A percentile compares a stretch with the other conserved stretches of the same genome.
Conservation (phyloP, 1,140 invertebrate genomes). For the Trichonephila clavipes region DNA sequence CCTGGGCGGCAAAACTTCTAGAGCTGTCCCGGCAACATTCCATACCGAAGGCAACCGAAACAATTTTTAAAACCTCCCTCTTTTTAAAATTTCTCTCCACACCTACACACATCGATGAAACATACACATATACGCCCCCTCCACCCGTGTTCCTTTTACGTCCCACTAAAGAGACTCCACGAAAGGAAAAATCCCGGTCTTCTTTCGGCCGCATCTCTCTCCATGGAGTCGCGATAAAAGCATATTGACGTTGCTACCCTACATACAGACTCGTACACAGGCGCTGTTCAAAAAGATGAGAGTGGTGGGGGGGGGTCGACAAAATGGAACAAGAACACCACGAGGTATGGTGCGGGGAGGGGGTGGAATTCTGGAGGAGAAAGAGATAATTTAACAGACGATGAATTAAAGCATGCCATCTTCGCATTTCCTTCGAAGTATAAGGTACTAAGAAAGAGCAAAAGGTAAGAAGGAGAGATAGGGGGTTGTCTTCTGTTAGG, state of each 20-base stretch:
- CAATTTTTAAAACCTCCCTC: neutral
- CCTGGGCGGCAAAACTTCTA: no score
- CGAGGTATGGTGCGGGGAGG: no score
- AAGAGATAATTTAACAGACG: conserved; percentile 67
- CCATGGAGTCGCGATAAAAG: conserved; percentile 57
- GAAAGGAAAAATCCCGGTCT: conserved; percentile 62
- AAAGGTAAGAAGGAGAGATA: neutral
- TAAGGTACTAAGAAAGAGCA: conserved; percentile 17
- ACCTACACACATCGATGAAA: neutral
- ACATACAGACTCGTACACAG: conserved; percentile 37
- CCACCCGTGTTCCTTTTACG: conserved; percentile 29
- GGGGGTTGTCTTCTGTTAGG: neutral
- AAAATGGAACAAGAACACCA: neutral
- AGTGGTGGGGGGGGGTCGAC: neutral
- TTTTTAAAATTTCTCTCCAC: neutral
- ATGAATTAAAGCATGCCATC: conserved; percentile 56
- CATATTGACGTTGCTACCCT: conserved; percentile 67
- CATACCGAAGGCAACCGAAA: neutral
- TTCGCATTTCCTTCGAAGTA: conserved; percentile 49
- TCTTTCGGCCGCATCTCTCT: conserved; percentile 40
- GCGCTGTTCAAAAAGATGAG: conserved; percentile 36
- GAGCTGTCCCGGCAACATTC: no score
- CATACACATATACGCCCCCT: conserved; percentile 38
- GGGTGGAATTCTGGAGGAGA: neutral
- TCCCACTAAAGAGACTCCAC: neutral